These are phyloP conservation scores for Mareca strepera DNA, from an alignment of 2,797 vertebrate genomes.

Conservation along the genomic window DNA sequence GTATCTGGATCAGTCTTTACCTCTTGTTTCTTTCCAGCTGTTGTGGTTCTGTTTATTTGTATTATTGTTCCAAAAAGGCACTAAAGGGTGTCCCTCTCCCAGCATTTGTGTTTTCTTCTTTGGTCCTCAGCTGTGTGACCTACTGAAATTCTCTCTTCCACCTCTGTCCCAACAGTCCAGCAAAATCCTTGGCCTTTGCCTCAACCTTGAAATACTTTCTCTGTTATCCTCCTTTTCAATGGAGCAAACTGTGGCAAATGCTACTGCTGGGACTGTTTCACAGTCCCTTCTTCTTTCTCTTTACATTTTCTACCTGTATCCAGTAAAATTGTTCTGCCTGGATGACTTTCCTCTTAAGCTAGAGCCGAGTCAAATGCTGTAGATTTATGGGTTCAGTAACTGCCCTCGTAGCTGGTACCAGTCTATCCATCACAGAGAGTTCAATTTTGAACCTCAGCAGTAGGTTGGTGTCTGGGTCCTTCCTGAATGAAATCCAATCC, in stretches of 20 bases:
- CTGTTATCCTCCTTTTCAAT: background rate
- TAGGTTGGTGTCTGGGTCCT: background rate
- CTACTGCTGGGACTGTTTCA: background rate
- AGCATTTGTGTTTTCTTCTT: background rate
- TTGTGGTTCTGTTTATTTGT: background rate
- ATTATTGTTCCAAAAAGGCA: background rate
- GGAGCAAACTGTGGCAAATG: background rate
- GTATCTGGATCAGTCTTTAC: background rate
- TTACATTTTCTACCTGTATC: background rate
- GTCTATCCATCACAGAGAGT: background rate
- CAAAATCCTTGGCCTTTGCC: background rate
- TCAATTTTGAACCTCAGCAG: background rate
- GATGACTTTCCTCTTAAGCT: background rate
- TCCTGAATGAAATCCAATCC: background rate
- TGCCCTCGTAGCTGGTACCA: background rate
- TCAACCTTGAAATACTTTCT: background rate
- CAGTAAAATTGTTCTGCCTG: background rate
- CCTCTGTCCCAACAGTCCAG: background rate
- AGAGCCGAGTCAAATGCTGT: background rate
- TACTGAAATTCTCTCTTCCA: background rate
- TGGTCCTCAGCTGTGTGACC: background rate
- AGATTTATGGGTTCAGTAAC: background rate
- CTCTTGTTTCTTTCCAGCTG: background rate
- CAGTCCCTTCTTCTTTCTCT: background rate
- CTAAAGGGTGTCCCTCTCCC: background rate